These are phyloP conservation scores for Listronotus oregonensis DNA, from an alignment of 1,140 invertebrate genomes.

Conservation along the genomic window DNA sequence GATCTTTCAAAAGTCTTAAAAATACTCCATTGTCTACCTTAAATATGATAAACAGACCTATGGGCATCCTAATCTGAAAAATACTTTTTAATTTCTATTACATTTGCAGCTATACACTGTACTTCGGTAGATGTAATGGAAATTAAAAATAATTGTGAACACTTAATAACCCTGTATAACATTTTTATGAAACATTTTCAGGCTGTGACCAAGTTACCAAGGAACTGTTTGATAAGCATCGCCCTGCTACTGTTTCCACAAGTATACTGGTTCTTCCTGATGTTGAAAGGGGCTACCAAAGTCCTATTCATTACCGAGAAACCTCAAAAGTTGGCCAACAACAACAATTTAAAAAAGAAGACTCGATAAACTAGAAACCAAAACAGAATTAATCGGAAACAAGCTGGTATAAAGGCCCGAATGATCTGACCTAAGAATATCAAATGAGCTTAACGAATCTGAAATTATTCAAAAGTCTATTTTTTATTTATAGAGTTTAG, in stretches of 20 bases:
- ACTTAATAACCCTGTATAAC: too few species aligned
- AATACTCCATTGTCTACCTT: too few species aligned
- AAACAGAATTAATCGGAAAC: too few species aligned
- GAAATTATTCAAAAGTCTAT: neutral
- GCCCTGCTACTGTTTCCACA: slow-evolving; percentile 68
- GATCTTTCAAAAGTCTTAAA: too few species aligned
- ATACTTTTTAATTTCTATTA: too few species aligned
- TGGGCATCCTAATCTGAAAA: too few species aligned
- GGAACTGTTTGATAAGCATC: slow-evolving; percentile 68
- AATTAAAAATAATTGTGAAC: too few species aligned
- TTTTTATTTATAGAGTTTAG: slow-evolving; percentile 24
- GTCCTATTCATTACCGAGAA: slow-evolving; percentile 52
- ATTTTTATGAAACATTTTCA: slow-evolving; percentile 45
- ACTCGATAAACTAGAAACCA: slow-evolving; percentile 19
- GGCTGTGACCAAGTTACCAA: slow-evolving; percentile 61
- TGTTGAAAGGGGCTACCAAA: slow-evolving; percentile 67
- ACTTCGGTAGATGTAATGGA: too few species aligned
- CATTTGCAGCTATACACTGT: too few species aligned
- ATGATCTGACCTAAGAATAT: slow-evolving; percentile 4
- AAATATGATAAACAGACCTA: too few species aligned
- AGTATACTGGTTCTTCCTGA: slow-evolving; percentile 73
- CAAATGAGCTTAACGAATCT: neutral
- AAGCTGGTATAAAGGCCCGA: neutral
- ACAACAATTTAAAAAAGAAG: slow-evolving; percentile 38
- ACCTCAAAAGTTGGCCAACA: slow-evolving; percentile 22